Conservation (phyloP, 2,797 vertebrate species). For the Loriculus beryllinus region DNA sequence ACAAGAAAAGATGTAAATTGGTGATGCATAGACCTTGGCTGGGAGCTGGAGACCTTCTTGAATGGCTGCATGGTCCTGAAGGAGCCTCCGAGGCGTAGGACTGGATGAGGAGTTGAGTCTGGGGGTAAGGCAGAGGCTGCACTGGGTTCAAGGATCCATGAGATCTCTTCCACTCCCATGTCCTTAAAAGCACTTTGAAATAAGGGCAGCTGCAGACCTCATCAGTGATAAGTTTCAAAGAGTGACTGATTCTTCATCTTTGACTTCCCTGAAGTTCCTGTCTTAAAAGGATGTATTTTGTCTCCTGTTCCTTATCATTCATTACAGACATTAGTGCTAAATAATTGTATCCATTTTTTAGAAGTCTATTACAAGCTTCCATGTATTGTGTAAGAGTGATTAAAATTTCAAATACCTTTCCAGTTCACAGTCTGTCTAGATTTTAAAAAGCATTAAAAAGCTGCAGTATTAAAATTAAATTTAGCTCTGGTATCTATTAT, state of each 20-base stretch:
- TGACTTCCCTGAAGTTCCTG: neutral
- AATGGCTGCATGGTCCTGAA: neutral
- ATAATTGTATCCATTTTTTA: constrained; percentile 52
- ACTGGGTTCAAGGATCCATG: neutral
- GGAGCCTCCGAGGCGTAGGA: neutral
- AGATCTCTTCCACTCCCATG: neutral
- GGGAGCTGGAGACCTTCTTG: neutral
- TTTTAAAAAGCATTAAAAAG: constrained; percentile 51
- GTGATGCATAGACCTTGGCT: neutral
- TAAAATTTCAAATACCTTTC: constrained; percentile 54
- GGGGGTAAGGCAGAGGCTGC: neutral
- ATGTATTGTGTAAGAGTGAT: constrained; percentile 36
- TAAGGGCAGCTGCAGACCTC: neutral
- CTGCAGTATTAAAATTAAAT: constrained; percentile 35
- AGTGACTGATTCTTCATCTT: neutral
- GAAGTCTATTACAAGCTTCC: constrained; percentile 55
- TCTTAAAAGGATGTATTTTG: constrained; percentile 5
- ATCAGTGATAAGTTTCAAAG: neutral
- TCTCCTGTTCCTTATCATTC: constrained; percentile 3
- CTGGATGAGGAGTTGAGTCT: neutral
- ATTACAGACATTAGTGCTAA: constrained; percentile 40
- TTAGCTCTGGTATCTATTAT: constrained; percentile 26
- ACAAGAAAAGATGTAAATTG: neutral
- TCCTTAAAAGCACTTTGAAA: constrained; percentile 49
- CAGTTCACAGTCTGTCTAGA: constrained; percentile 14